Conservation (phyloP, 2,113 vertebrate genomes). For the Clupea harengus region DNA sequence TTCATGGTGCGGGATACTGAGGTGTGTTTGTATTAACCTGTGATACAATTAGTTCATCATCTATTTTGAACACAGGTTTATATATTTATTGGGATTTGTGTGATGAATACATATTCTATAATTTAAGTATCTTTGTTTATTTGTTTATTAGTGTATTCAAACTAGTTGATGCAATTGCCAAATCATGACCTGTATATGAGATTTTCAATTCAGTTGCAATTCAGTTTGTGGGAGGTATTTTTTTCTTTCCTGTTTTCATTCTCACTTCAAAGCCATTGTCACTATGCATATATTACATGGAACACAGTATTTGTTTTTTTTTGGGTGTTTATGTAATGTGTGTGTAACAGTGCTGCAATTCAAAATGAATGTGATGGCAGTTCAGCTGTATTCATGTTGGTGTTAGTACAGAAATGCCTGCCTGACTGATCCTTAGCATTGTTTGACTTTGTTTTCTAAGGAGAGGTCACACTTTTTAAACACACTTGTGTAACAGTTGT, state of each 20-base stretch:
- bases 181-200: not conserved
- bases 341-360: slow-evolving; percentile 34
- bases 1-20: not conserved
- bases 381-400: slow-evolving; percentile 29
- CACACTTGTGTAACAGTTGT: slow-evolving; percentile 9
- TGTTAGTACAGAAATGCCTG: slow-evolving; percentile 29
- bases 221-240: not conserved
- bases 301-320: slow-evolving; percentile 15
- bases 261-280: slow-evolving; percentile 8
- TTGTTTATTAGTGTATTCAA: slow-evolving; percentile 47
- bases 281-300: slow-evolving; percentile 15
- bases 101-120: slow-evolving; percentile 38
- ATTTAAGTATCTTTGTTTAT: not conserved
- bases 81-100: slow-evolving; percentile 21
- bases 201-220: not conserved
- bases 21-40: not conserved
- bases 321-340: not conserved
- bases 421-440: slow-evolving; percentile 25
- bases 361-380: slow-evolving; percentile 37
- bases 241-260: not conserved
- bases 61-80: not conserved
- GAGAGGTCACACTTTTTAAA: slow-evolving; percentile 29
- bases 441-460: slow-evolving; percentile 31
- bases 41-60: not conserved
- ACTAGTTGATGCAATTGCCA: not conserved